Conservation (phyloP, 2,888 invertebrate species). For the Calliscelio sp. region DNA sequence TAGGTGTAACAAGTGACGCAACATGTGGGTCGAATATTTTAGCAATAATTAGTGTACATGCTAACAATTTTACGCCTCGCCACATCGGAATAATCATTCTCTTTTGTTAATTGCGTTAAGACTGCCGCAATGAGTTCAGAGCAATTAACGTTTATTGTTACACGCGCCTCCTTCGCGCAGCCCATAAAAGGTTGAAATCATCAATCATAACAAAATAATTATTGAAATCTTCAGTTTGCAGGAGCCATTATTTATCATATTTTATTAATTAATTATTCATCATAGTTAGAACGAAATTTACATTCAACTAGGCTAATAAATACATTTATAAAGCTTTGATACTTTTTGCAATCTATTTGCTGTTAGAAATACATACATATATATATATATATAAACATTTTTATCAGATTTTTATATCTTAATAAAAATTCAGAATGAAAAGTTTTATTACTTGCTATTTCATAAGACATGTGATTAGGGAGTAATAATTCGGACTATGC, state of each 20-base stretch:
- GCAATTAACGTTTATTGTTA: conserved; percentile 79
- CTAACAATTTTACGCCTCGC: conserved; percentile 79
- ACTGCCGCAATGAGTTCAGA: conserved; percentile 77
- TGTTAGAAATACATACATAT: too few relatives aligned
- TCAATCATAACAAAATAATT: conserved; percentile 51
- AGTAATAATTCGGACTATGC: conserved; percentile 20
- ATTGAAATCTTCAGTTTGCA: neutral
- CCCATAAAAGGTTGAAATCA: conserved; percentile 33
- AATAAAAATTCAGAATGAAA: too few relatives aligned
- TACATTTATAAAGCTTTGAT: too few relatives aligned
- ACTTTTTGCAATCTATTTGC: too few relatives aligned
- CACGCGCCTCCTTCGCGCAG: conserved; percentile 56
- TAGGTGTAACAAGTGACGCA: conserved; percentile 71
- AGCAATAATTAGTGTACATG: conserved; percentile 81
- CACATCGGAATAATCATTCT: conserved; percentile 74
- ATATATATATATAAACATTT: too few relatives aligned
- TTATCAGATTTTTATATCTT: too few relatives aligned
- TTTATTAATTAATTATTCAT: neutral
- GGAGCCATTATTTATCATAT: neutral
- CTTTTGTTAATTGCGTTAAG: conserved; percentile 79
- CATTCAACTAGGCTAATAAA: too few relatives aligned
- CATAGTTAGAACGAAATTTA: too few relatives aligned
- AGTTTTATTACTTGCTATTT: neutral
- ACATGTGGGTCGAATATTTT: conserved; percentile 83
- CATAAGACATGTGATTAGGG: neutral